Conservation (phyloP, 2,888 invertebrate species). For the Uropetala carovei region DNA sequence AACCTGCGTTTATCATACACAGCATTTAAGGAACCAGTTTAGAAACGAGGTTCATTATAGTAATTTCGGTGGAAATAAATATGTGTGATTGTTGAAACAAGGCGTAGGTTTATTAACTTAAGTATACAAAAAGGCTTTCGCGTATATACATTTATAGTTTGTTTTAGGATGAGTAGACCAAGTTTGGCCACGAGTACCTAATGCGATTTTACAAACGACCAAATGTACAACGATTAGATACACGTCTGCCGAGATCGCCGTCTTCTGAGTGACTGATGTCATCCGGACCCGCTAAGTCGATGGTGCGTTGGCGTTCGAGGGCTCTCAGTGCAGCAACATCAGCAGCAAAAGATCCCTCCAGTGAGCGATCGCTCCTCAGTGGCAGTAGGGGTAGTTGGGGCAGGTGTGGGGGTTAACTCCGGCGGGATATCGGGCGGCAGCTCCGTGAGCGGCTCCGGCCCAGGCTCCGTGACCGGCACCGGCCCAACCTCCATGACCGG, state of each 20-base stretch:
- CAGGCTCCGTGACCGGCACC: constrained; percentile 1
- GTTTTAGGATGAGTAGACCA: background rate
- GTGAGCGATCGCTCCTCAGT: background rate
- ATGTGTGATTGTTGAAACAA: background rate
- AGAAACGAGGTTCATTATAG: too few relatives aligned
- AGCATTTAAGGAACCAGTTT: too few relatives aligned
- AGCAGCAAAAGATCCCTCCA: background rate
- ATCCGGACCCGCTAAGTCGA: too few relatives aligned
- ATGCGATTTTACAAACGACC: background rate
- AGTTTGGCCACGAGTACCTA: background rate
- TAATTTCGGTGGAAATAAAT: too few relatives aligned
- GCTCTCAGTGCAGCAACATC: background rate
- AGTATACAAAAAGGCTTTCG: background rate
- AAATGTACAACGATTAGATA: background rate
- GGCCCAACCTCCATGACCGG: background rate
- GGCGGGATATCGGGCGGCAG: constrained; percentile 5
- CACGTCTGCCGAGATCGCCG: background rate
- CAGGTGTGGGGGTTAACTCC: constrained; percentile 22
- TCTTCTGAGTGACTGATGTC: too few relatives aligned
- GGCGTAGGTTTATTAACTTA: background rate
- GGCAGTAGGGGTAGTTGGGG: constrained; percentile 49
- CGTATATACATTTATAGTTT: background rate
- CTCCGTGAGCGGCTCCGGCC: background rate
- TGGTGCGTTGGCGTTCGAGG: too few relatives aligned
- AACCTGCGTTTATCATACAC: too few relatives aligned